These are phyloP conservation scores for Eulemur albifrons DNA, from an alignment of 2,797 vertebrate species.

Conservation along the genomic window DNA sequence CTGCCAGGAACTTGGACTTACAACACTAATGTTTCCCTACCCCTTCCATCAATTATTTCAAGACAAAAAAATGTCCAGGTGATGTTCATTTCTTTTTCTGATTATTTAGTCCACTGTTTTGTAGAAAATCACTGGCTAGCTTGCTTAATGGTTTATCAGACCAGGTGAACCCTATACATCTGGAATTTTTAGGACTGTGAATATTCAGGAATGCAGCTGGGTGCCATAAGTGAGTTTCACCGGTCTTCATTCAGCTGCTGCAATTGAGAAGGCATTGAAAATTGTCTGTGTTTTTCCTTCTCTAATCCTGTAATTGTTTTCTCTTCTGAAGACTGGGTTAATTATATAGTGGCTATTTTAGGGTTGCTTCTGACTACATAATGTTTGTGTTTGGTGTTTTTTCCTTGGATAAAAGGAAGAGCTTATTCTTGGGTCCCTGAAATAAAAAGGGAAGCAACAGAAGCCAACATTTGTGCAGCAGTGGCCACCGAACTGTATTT, in stretches of 20 bases:
- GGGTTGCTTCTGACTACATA: conserved; percentile 22
- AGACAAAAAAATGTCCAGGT: not conserved
- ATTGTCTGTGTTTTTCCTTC: conserved; percentile 22
- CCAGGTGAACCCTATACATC: not conserved
- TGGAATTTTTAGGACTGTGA: not conserved
- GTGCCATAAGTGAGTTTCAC: not conserved
- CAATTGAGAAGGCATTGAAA: not conserved
- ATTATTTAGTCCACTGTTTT: not conserved
- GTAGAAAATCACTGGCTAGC: not conserved
- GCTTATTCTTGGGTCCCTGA: not conserved
- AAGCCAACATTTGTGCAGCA: not conserved
- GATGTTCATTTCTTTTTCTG: not conserved
- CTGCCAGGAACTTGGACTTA: not conserved
- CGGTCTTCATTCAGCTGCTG: not conserved
- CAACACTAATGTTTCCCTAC: not conserved
- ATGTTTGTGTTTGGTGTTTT: conserved; percentile 1
- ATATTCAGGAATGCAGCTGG: not conserved
- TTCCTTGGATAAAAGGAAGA: not conserved
- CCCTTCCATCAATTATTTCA: not conserved
- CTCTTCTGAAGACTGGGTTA: conserved; percentile 51
- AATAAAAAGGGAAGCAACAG: not conserved
- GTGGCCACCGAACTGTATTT: not conserved
- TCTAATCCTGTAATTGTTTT: conserved; percentile 28
- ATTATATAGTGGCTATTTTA: conserved; percentile 60
- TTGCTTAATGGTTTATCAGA: not conserved